Percentiles rank a stretch among this genome's conserved stretches.
Conservation (phyloP, 2,888 invertebrate species). For the Acheta domesticus region DNA sequence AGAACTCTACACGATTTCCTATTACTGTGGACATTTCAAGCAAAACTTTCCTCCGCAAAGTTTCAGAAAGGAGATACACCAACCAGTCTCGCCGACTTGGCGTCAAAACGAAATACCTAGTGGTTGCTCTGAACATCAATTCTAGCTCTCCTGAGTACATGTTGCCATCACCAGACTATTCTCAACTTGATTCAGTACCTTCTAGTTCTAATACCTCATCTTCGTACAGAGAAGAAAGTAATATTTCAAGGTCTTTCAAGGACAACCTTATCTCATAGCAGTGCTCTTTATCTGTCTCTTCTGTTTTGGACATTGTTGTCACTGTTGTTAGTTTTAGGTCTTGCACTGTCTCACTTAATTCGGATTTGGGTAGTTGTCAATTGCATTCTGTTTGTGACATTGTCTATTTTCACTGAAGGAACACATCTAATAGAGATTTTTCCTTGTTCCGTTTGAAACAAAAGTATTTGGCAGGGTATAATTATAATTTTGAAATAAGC, state of each 20-base stretch:
- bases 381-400: slow-evolving; percentile 53
- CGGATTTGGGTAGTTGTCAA: slow-evolving; percentile 57
- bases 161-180: slow-evolving; percentile 32
- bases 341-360: slow-evolving; percentile 50
- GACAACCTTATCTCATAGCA: slow-evolving; percentile 20
- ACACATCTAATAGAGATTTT: slow-evolving; percentile 66
- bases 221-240: neutral
- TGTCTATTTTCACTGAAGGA: slow-evolving; percentile 57
- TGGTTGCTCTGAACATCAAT: neutral
- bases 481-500: neutral
- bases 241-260: too few relatives aligned
- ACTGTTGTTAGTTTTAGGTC: slow-evolving; percentile 46
- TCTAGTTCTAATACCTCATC: neutral
- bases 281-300: slow-evolving; percentile 54
- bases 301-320: slow-evolving; percentile 64
- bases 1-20: slow-evolving; percentile 57
- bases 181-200: slow-evolving; percentile 23
- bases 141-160: neutral
- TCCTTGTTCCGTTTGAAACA: slow-evolving; percentile 48
- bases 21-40: slow-evolving; percentile 53
- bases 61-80: neutral
- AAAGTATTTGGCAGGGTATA: neutral
- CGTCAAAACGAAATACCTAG: neutral
- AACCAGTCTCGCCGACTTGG: neutral
- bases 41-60: neutral